These are phyloP conservation scores for Macheiramphus alcinus DNA, from an alignment of 2,113 vertebrate genomes.

Conservation along the genomic window DNA sequence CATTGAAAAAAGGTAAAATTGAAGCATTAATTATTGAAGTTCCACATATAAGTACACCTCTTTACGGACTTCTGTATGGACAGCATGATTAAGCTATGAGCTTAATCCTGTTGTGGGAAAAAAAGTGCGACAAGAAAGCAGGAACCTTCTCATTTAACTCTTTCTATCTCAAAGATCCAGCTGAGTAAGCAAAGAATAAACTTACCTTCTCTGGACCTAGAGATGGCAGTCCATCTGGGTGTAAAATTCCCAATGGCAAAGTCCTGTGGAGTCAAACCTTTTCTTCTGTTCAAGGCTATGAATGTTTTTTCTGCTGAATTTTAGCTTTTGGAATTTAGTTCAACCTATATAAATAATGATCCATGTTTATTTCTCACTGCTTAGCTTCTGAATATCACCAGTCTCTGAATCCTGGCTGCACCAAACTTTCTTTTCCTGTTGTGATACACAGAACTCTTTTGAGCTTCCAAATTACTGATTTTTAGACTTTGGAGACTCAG, in stretches of 20 bases:
- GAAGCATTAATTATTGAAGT: slow-evolving; percentile 24
- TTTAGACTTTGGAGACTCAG: not conserved
- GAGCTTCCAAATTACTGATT: not conserved
- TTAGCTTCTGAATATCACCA: not conserved
- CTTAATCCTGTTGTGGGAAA: not conserved
- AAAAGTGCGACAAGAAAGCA: not conserved
- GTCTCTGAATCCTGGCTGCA: not conserved
- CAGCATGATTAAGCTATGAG: not conserved
- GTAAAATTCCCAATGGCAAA: not conserved
- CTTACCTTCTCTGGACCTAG: not conserved
- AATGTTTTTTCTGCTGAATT: not conserved
- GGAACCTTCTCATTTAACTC: not conserved
- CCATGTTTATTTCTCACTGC: not conserved
- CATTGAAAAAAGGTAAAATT: not conserved
- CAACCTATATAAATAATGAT: not conserved
- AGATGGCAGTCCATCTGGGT: not conserved
- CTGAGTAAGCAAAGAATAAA: not conserved
- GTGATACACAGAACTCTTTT: not conserved
- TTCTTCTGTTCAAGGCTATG: not conserved
- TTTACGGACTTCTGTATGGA: not conserved
- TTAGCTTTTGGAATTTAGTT: not conserved
- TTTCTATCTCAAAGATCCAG: not conserved
- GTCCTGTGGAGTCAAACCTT: not conserved
- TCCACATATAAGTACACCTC: not conserved
- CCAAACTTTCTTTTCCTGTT: not conserved